These are phyloP conservation scores for Ooceraea biroi DNA, from an alignment of 1,140 invertebrate genomes.

Conservation along the genomic window DNA sequence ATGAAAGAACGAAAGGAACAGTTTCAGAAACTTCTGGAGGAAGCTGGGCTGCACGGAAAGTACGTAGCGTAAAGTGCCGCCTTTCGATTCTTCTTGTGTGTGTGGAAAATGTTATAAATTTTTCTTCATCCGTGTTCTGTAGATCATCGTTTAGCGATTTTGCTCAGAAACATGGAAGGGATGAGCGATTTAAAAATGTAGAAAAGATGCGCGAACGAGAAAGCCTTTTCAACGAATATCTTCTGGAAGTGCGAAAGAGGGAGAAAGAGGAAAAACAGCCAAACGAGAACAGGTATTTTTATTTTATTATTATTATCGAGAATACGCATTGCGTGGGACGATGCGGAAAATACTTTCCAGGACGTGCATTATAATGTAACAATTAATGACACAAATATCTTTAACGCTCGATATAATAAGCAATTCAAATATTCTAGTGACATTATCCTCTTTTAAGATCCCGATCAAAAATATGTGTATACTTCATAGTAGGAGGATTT, in stretches of 20 bases:
- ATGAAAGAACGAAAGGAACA: constrained; percentile 97
- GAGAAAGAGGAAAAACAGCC: constrained; percentile 97
- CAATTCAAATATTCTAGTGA: constrained; percentile 54
- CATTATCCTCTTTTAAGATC: constrained; percentile 42
- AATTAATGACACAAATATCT: constrained; percentile 55
- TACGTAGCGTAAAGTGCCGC: constrained; percentile 86
- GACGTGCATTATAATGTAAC: constrained; percentile 53
- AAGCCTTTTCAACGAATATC: constrained; percentile 97
- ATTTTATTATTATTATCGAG: constrained; percentile 66
- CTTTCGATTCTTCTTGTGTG: constrained; percentile 6
- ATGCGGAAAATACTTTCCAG: constrained; percentile 70
- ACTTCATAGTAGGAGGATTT: constrained; percentile 56
- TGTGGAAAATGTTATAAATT: neutral
- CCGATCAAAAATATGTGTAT: constrained; percentile 2
- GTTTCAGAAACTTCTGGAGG: constrained; percentile 95
- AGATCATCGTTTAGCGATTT: constrained; percentile 98
- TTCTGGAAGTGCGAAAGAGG: constrained; percentile 95
- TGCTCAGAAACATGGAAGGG: constrained; percentile 96
- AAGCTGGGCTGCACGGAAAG: constrained; percentile 97
- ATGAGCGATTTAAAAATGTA: constrained; percentile 97
- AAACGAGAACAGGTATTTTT: constrained; percentile 95
- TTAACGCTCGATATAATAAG: constrained; percentile 58
- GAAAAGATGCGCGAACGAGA: constrained; percentile 99
- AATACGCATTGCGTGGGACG: constrained; percentile 51
- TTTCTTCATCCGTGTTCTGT: constrained; percentile 41